Percentiles rank a stretch among this genome's conserved stretches.
Evolutionary conservation across 2,888 invertebrate genomes (phyloP).

Genomic region (Dicranocentrus wangi): DNA sequence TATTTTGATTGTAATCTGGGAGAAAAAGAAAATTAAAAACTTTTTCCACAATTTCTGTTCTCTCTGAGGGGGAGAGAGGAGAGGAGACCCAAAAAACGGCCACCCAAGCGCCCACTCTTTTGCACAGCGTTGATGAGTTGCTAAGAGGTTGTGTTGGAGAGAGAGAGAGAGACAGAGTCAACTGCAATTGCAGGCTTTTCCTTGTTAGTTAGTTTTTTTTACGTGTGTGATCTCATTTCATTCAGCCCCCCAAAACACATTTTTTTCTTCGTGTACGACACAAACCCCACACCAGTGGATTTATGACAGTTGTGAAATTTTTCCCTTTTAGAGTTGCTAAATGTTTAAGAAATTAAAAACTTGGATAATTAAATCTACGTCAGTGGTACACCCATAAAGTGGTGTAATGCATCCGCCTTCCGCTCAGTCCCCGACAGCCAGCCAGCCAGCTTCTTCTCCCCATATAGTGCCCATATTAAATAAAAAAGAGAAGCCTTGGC

Average conservation of each 20-base stretch:
- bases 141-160: constrained; percentile 1
- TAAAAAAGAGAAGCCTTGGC: no score
- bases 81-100: no score
- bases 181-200: no score
- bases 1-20: constrained; percentile 64
- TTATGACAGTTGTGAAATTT: constrained; percentile 66
- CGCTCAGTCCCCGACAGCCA: constrained; percentile 20
- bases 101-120: constrained; percentile 11
- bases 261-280: no score
- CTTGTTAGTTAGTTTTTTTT: no score
- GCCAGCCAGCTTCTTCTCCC: neutral
- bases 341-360: constrained; percentile 65
- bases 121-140: constrained; percentile 26
- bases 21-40: constrained; percentile 53
- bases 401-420: constrained; percentile 66
- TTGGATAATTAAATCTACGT: constrained; percentile 68
- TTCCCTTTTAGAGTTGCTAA: constrained; percentile 54
- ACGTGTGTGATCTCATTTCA: no score
- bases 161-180: no score
- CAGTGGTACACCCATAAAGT: constrained; percentile 59
- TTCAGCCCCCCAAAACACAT: no score
- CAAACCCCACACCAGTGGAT: constrained; percentile 27
- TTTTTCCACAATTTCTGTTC: constrained; percentile 26
- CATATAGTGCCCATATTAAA: no score
- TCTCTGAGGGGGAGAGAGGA: constrained; percentile 26